Percentiles rank a stretch among this genome's conserved stretches.
phyloP scores from a whole-genome alignment of 2,113 vertebrate species.

The Bubo bubo region DNA sequence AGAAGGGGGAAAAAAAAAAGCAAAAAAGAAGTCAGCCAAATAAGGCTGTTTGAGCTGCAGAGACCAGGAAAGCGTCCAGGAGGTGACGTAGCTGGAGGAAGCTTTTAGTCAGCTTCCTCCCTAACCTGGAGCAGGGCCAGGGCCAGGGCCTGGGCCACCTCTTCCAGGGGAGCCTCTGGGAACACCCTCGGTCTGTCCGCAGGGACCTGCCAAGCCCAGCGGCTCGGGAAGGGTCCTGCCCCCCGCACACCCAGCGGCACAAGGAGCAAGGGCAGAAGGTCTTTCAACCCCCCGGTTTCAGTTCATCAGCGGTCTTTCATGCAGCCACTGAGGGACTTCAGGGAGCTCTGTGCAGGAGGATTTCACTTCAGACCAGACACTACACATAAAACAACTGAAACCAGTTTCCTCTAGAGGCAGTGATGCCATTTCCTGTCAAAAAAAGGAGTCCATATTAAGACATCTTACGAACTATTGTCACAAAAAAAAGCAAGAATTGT shows the following conservation, averaged over 20 bases:
- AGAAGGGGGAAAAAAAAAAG: not conserved
- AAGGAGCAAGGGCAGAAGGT: not conserved
- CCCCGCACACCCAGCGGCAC: not conserved
- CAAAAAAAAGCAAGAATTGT: not conserved
- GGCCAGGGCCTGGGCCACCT: slow-evolving; percentile 68
- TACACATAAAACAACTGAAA: not conserved
- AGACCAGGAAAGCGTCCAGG: slow-evolving; percentile 87
- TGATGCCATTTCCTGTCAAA: slow-evolving; percentile 37
- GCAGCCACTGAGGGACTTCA: not conserved
- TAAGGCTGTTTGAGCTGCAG: slow-evolving; percentile 80
- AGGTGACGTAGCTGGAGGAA: slow-evolving; percentile 87
- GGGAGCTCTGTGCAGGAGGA: not conserved
- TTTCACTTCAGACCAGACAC: not conserved
- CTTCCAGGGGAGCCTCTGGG: slow-evolving; percentile 54
- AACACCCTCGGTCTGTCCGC: not conserved
- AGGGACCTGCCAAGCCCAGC: not conserved
- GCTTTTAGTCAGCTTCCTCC: slow-evolving; percentile 91
- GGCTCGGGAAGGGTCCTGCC: not conserved
- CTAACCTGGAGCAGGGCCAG: slow-evolving; percentile 74
- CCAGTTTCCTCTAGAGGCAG: slow-evolving; percentile 23
- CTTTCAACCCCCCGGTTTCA: fast-evolving
- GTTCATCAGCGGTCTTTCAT: not conserved
- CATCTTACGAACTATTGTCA: not conserved
- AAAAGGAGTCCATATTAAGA: slow-evolving; percentile 36
- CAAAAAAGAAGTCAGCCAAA: slow-evolving; percentile 83